Evolutionary conservation across 2,797 vertebrate genomes (phyloP).

Genomic region (Eidolon dupreanum): DNA sequence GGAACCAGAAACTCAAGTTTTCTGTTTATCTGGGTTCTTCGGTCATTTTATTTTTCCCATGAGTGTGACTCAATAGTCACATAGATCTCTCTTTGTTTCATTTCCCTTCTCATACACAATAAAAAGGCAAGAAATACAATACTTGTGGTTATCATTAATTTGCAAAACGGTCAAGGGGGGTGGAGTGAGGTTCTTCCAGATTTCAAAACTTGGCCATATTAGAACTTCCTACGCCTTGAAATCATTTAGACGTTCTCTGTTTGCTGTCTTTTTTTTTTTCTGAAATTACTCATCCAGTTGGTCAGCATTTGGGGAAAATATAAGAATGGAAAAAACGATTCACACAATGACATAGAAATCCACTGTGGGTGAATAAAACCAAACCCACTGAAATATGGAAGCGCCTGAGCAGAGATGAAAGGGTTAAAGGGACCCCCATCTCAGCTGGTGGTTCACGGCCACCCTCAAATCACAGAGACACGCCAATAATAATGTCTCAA

Average conservation of each 20-base stretch:
- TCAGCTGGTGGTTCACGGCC: neutral
- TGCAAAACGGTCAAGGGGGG: slow-evolving; percentile 43
- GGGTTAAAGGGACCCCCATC: neutral
- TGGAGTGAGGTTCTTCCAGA: neutral
- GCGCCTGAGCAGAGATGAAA: neutral
- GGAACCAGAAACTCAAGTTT: slow-evolving; percentile 43
- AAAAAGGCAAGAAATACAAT: slow-evolving; percentile 31
- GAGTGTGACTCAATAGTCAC: slow-evolving; percentile 32
- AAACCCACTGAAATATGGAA: neutral
- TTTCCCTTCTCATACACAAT: neutral
- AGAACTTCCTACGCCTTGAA: slow-evolving; percentile 61
- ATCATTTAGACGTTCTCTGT: slow-evolving; percentile 61
- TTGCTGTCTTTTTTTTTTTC: slow-evolving; percentile 15
- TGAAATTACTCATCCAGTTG: slow-evolving; percentile 65
- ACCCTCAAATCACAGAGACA: neutral
- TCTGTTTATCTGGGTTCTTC: slow-evolving; percentile 33
- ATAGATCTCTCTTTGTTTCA: slow-evolving; percentile 34
- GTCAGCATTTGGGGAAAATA: slow-evolving; percentile 55
- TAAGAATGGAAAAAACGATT: slow-evolving; percentile 68
- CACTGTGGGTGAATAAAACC: neutral
- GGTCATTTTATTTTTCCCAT: neutral
- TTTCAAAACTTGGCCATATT: neutral
- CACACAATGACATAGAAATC: slow-evolving; percentile 36
- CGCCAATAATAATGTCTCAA: neutral
- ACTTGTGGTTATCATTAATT: slow-evolving; percentile 22